Conservation (phyloP, 2,888 invertebrate genomes). For the Rhopalosiphum nymphaeae region DNA sequence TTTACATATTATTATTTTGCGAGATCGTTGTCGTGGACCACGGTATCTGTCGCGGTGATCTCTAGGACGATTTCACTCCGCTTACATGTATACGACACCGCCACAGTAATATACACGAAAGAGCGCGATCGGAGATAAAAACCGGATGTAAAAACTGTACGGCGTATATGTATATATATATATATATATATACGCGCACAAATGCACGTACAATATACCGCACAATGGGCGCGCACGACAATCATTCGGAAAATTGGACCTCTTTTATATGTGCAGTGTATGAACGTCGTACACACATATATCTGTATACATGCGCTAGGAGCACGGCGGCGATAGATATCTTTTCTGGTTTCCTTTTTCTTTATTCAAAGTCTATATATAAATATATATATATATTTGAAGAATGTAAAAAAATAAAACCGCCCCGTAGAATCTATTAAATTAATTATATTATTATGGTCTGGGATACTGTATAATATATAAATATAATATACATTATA, state of each 20-base stretch:
- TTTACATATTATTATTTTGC: slow-evolving; percentile 54
- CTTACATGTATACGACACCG: background rate
- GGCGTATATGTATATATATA: background rate
- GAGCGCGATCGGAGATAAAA: slow-evolving; percentile 58
- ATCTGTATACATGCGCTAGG: background rate
- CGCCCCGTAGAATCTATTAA: slow-evolving; percentile 37
- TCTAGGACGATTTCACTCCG: slow-evolving; percentile 51
- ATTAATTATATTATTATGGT: slow-evolving; percentile 18
- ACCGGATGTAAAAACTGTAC: slow-evolving; percentile 52
- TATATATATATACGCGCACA: background rate
- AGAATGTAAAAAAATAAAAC: slow-evolving; percentile 24
- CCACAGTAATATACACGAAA: slow-evolving; percentile 37
- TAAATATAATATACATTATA: background rate
- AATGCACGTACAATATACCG: slow-evolving; percentile 24
- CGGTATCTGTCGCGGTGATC: slow-evolving; percentile 58
- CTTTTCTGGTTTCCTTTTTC: slow-evolving; percentile 24
- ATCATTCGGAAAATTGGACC: slow-evolving; percentile 64
- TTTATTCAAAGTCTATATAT: background rate
- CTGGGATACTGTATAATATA: background rate
- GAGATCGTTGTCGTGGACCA: slow-evolving; percentile 40
- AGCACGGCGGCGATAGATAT: slow-evolving; percentile 46
- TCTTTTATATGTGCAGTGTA: slow-evolving; percentile 29
- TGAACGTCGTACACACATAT: background rate
- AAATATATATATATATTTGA: background rate
- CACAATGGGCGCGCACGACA: slow-evolving; percentile 54